Conservation (phyloP, 1,140 invertebrate genomes). For the Maconellicoccus hirsutus region DNA sequence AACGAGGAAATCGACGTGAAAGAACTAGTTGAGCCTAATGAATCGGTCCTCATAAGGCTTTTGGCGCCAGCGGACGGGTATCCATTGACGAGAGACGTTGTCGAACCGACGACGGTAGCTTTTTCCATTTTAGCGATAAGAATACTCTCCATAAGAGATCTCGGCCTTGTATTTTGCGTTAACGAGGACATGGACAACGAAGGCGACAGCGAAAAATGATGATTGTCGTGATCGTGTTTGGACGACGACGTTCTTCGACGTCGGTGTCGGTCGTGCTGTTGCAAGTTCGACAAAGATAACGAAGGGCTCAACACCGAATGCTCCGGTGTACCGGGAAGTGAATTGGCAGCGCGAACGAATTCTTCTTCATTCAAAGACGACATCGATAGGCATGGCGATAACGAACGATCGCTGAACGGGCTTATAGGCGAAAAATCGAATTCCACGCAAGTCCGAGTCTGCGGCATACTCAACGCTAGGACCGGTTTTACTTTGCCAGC, state of each 20-base stretch:
- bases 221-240: neutral
- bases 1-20: slow-evolving; percentile 50
- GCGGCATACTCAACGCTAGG: neutral
- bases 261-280: neutral
- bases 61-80: slow-evolving; percentile 31
- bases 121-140: slow-evolving; percentile 63
- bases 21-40: slow-evolving; percentile 62
- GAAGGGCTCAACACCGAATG: neutral
- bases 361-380: slow-evolving; percentile 4
- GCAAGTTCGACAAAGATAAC: neutral
- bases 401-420: slow-evolving; percentile 11
- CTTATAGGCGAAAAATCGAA: slow-evolving; percentile 6
- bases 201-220: neutral
- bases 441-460: neutral
- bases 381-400: slow-evolving; percentile 1
- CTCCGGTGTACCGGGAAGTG: neutral
- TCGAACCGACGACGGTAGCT: slow-evolving; percentile 30
- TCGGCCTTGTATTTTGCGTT: slow-evolving; percentile 41
- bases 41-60: slow-evolving; percentile 53
- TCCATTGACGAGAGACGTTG: slow-evolving; percentile 27
- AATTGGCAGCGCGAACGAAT: neutral
- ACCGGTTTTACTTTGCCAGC: neutral
- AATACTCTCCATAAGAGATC: slow-evolving; percentile 61
- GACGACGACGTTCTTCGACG: neutral
- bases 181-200: slow-evolving; percentile 25